Evolutionary conservation across 2,113 vertebrate species (phyloP).

Genomic region (Hippocampus barbouri): DNA sequence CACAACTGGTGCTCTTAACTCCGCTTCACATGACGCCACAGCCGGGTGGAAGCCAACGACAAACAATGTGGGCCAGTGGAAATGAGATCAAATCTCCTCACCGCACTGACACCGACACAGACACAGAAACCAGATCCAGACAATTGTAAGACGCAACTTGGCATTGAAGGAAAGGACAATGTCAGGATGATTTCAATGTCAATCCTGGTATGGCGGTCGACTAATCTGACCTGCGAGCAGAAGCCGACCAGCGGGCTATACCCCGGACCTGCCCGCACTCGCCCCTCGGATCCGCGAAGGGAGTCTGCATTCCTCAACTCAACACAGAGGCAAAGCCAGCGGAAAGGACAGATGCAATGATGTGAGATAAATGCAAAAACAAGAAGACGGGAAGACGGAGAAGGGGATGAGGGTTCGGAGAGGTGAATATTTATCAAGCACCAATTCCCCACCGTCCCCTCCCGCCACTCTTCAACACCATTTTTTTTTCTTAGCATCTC

Average conservation of each 20-base stretch:
- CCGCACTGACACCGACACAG: neutral
- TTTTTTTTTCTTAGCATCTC: slow-evolving; percentile 17
- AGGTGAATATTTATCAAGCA: slow-evolving; percentile 52
- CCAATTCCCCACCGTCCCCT: slow-evolving; percentile 2
- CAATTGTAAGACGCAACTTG: neutral
- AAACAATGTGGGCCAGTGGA: slow-evolving; percentile 20
- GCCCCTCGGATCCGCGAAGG: slow-evolving; percentile 70
- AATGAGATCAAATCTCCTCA: slow-evolving; percentile 5
- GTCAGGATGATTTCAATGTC: slow-evolving; percentile 13
- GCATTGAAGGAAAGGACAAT: neutral
- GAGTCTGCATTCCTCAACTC: slow-evolving; percentile 78
- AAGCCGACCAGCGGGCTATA: slow-evolving; percentile 64
- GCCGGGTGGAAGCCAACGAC: slow-evolving; percentile 24
- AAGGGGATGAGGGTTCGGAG: slow-evolving; percentile 33
- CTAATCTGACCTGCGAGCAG: slow-evolving; percentile 65
- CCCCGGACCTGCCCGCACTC: slow-evolving; percentile 75
- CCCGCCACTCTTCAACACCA: slow-evolving; percentile 21
- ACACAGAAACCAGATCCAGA: neutral
- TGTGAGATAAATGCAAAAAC: slow-evolving; percentile 11
- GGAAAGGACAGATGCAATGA: slow-evolving; percentile 19
- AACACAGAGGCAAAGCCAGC: slow-evolving; percentile 48
- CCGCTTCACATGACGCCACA: slow-evolving; percentile 42
- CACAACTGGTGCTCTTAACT: slow-evolving; percentile 59
- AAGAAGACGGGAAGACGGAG: slow-evolving; percentile 5
- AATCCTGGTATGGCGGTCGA: slow-evolving; percentile 56